phyloP scores from a whole-genome alignment of 2,888 invertebrate species.

The Doris montereyensis region DNA sequence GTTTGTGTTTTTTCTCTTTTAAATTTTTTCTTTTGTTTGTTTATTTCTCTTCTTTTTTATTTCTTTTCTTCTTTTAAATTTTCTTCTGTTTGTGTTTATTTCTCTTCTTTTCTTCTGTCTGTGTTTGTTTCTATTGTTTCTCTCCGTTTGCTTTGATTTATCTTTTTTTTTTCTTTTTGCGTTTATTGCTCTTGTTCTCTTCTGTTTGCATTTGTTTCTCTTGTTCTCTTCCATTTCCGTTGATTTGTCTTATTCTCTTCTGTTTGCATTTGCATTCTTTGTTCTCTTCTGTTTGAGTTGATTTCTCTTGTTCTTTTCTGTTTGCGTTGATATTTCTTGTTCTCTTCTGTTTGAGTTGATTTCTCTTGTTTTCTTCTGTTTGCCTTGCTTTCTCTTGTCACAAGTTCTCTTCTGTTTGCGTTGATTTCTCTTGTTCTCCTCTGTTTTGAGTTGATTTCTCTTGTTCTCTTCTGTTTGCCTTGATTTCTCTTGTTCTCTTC shows the following conservation, averaged over 20 bases:
- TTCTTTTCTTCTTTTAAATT: neutral
- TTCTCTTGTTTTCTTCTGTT: too few species aligned
- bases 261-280: too few species aligned
- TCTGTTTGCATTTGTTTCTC: slow-evolving; percentile 4
- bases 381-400: too few species aligned
- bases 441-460: neutral
- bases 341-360: too few species aligned
- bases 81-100: neutral
- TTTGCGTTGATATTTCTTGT: too few species aligned
- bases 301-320: too few species aligned
- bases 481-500: too few species aligned
- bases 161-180: neutral
- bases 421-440: neutral
- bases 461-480: neutral
- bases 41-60: neutral
- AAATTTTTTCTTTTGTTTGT: neutral
- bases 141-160: neutral
- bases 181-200: neutral
- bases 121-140: neutral
- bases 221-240: neutral
- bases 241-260: too few species aligned
- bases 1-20: neutral
- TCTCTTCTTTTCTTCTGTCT: neutral
- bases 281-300: too few species aligned
- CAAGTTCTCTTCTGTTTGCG: neutral